Evolutionary conservation across 2,888 invertebrate genomes (phyloP), one percentile per base, ranked within the genome.

Genomic region (Camptogramma bilineatum): DNA sequence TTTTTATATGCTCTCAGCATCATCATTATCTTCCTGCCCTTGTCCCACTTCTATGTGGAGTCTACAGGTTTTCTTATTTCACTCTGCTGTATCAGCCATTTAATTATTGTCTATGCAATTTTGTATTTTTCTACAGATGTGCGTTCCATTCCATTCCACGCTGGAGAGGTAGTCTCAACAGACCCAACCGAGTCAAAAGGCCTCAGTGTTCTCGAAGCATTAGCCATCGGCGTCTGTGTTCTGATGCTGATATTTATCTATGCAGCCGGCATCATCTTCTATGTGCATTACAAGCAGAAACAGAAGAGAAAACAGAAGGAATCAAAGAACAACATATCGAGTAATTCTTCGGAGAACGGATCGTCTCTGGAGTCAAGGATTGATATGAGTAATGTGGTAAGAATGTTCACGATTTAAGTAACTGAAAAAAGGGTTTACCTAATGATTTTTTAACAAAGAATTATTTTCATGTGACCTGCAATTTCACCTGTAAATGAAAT

Each of bases 201-300:
- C 34, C 91, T 97, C 56, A 96, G 95, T 57, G 94, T 96, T n/a
- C 93, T 96, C 13, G 97, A 97, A 82, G 96, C 97, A 62, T 94
- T 97, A 10, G 97, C 97, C 0, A 97, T 97, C 50, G 97, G 96
- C 7, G 94, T 97, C 13, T 96, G 96, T 70, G 96, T 97, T 2
- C 93, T 97, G 5, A 92, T 97, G 70, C 87, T 97, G 50, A 96
- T 97, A 0, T 94, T 97, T 60, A 96, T 97, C 66, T 97, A 97
- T 82, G 96, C 97, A 3, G 96, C 97, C 0, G 97, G 97, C 1
- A 96, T 97, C 5, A 96, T 97, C 58, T 94, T 97, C 58, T 97
- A 97, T 79, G 87, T 97, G 16, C 96, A 97, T 82, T 95, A 96
- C 60, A 94, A 95, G 66, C 94, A 94, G 76, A 94, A 95, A 69